Percentiles rank a stretch among this genome's conserved stretches.
Conservation (phyloP, 2,888 invertebrate species). For the Labia minor region DNA sequence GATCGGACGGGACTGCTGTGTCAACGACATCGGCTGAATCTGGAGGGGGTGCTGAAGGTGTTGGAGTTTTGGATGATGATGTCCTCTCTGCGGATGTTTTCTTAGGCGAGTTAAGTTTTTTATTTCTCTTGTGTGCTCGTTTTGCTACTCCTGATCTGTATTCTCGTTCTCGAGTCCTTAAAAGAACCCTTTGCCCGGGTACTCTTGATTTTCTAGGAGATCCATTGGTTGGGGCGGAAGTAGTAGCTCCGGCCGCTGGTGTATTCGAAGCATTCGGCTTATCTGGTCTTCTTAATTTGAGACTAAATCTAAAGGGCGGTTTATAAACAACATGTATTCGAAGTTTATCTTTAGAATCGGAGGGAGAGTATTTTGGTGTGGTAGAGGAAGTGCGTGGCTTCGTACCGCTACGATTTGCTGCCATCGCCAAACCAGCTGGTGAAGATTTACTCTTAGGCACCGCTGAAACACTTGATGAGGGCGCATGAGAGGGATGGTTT, state of each 20-base stretch:
- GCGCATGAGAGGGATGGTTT: conserved; percentile 42
- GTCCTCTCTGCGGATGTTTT: conserved; percentile 21
- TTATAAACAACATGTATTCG: conserved; percentile 76
- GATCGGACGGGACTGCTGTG: conserved; percentile 50
- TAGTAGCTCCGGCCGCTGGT: conserved; percentile 6
- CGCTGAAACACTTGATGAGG: conserved; percentile 36
- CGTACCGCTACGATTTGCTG: conserved; percentile 20
- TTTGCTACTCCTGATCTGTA: not conserved
- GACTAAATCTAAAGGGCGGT: conserved; percentile 76
- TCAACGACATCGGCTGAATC: conserved; percentile 35
- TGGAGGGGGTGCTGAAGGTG: conserved; percentile 17
- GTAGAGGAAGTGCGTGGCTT: not conserved
- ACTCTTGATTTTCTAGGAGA: not conserved
- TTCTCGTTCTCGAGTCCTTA: not conserved
- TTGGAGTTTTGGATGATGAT: conserved; percentile 3
- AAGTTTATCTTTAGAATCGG: conserved; percentile 42
- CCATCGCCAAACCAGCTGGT: conserved; percentile 56
- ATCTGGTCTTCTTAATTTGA: conserved; percentile 62
- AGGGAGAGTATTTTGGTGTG: not conserved
- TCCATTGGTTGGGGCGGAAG: conserved; percentile 1
- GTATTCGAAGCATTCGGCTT: conserved; percentile 34
- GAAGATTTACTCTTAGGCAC: conserved; percentile 78
- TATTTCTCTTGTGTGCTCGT: not conserved
- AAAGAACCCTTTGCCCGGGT: not conserved
- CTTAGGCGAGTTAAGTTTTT: conserved; percentile 20